phyloP scores from a whole-genome alignment of 2,888 invertebrate genomes.

The Eristalis intricaria region DNA sequence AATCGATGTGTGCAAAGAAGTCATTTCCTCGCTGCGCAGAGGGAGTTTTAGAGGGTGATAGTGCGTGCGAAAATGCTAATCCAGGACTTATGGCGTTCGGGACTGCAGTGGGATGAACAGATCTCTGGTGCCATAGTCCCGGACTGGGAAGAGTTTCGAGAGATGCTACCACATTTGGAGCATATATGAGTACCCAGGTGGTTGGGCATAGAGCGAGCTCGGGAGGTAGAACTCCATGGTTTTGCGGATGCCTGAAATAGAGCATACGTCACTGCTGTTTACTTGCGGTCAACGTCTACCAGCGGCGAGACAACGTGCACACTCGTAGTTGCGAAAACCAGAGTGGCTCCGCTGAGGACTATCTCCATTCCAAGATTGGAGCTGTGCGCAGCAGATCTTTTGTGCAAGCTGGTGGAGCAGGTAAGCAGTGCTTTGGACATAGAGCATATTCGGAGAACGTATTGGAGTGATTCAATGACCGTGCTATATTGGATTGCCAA shows the following conservation, averaged over 20 bases:
- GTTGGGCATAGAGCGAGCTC: neutral
- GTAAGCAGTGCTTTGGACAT: constrained; percentile 1
- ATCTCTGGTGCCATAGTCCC: neutral
- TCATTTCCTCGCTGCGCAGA: neutral
- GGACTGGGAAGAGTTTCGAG: neutral
- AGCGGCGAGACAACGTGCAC: neutral
- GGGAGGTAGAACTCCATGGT: constrained; percentile 7
- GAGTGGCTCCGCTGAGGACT: constrained; percentile 10
- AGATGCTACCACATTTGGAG: constrained; percentile 5
- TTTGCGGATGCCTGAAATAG: constrained; percentile 7
- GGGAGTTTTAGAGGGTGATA: neutral
- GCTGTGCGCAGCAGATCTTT: constrained; percentile 12
- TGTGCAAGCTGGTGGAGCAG: constrained; percentile 6
- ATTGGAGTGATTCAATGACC: constrained; percentile 28
- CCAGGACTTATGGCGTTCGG: too few species aligned
- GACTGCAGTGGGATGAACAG: too few species aligned
- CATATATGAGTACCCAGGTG: constrained; percentile 4
- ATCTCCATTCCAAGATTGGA: constrained; percentile 6
- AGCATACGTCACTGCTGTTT: neutral
- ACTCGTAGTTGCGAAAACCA: constrained; percentile 12
- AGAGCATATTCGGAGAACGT: constrained; percentile 8
- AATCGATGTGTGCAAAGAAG: neutral
- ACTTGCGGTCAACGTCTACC: neutral
- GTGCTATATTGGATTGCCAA: constrained; percentile 10
- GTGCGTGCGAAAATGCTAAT: too few species aligned